These are phyloP conservation scores for Sphaeramia orbicularis DNA, from an alignment of 2,797 vertebrate genomes.

Conservation along the genomic window DNA sequence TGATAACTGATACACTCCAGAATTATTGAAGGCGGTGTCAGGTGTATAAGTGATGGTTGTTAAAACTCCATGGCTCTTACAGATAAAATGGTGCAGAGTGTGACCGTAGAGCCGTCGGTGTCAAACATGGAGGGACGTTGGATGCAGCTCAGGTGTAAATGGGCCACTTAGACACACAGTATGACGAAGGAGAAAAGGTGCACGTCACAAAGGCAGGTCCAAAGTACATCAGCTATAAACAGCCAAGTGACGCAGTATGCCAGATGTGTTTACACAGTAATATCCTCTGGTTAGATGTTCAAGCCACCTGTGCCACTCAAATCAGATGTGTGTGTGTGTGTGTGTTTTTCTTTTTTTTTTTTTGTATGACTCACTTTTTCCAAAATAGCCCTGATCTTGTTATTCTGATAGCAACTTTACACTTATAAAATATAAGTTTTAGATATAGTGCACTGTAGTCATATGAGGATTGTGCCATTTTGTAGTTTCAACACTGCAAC, in stretches of 20 bases:
- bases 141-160: slow-evolving; percentile 12
- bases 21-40: too few relatives aligned
- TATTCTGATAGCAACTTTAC: slow-evolving; percentile 2
- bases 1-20: neutral
- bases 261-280: slow-evolving; percentile 81
- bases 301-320: slow-evolving; percentile 45
- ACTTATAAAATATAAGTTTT: neutral
- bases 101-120: neutral
- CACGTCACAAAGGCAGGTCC: slow-evolving; percentile 57
- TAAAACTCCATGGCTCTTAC: neutral
- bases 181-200: neutral
- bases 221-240: slow-evolving; percentile 72
- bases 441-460: neutral
- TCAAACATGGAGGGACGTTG: neutral
- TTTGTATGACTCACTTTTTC: slow-evolving; percentile 59
- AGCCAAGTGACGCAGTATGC: slow-evolving; percentile 63
- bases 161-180: neutral
- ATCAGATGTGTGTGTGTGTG: slow-evolving; percentile 28
- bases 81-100: neutral
- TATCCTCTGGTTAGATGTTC: slow-evolving; percentile 50
- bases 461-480: slow-evolving; percentile 1
- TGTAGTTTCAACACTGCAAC: slow-evolving; percentile 6
- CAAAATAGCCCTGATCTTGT: slow-evolving; percentile 16
- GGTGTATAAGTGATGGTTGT: too few relatives aligned
- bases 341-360: too few relatives aligned